phyloP scores from a whole-genome alignment of 1,140 invertebrate species.

The Leguminivora glycinivorella region DNA sequence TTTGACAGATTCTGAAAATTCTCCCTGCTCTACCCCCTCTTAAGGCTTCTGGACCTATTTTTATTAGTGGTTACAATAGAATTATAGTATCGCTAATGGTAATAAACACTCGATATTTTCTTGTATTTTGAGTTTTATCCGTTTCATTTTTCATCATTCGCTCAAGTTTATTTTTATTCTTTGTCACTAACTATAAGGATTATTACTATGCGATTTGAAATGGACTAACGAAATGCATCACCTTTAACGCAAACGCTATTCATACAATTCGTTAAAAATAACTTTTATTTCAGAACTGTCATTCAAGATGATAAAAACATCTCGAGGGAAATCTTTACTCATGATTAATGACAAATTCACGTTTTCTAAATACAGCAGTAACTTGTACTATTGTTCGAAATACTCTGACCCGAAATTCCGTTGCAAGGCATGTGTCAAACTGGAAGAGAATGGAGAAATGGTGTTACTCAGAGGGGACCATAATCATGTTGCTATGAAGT shows the following conservation, averaged over 20 bases:
- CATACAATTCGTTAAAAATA: not conserved
- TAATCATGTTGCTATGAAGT: not conserved
- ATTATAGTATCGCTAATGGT: not conserved
- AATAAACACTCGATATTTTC: too few species aligned
- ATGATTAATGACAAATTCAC: slow-evolving; percentile 33
- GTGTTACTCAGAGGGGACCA: not conserved
- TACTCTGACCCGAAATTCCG: not conserved
- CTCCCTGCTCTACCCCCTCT: too few species aligned
- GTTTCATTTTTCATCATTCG: too few species aligned
- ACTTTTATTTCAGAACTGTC: not conserved
- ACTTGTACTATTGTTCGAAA: slow-evolving; percentile 54
- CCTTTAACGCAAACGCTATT: too few species aligned
- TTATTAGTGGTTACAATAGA: not conserved
- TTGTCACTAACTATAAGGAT: too few species aligned
- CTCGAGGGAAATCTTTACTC: not conserved
- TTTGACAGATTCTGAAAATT: too few species aligned
- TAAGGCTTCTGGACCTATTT: not conserved
- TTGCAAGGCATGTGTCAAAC: slow-evolving; percentile 2
- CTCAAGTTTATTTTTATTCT: too few species aligned
- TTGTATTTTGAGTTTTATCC: too few species aligned
- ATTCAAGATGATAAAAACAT: not conserved
- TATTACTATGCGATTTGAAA: too few species aligned
- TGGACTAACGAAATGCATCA: too few species aligned
- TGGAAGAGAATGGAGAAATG: not conserved
- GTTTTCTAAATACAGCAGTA: slow-evolving; percentile 36